Evolutionary conservation across 2,888 invertebrate species (phyloP).

Genomic region (Cataglyphis livida): DNA sequence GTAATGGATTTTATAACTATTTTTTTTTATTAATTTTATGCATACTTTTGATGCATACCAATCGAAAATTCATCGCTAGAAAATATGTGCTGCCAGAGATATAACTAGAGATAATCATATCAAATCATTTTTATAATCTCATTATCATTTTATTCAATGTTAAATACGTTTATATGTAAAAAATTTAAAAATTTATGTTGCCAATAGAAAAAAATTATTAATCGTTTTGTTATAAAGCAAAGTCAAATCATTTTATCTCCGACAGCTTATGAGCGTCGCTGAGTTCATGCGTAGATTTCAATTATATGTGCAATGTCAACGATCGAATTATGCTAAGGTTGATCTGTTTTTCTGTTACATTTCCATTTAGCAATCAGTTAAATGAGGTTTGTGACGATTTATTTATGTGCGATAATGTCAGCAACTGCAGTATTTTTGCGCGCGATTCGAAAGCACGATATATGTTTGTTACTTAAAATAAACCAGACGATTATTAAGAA

Average conservation of each 20-base stretch:
- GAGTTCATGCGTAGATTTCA: slow-evolving; percentile 8
- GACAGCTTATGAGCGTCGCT: slow-evolving; percentile 7
- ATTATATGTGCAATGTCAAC: slow-evolving; percentile 28
- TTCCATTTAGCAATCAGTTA: slow-evolving; percentile 5
- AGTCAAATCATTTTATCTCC: slow-evolving; percentile 28
- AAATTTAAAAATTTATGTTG: neutral
- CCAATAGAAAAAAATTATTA: neutral
- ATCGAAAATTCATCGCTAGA: neutral
- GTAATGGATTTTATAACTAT: neutral
- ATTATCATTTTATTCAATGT: neutral
- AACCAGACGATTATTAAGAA: slow-evolving; percentile 34
- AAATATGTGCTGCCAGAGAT: neutral
- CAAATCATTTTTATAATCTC: neutral
- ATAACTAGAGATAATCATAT: neutral
- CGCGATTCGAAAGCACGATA: neutral
- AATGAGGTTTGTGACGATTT: slow-evolving; percentile 2
- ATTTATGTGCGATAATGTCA: slow-evolving; percentile 38
- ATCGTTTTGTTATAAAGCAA: slow-evolving; percentile 8
- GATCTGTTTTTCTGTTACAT: slow-evolving; percentile 1
- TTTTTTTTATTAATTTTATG: neutral
- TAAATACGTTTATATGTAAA: slow-evolving; percentile 5
- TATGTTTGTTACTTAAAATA: slow-evolving; percentile 25
- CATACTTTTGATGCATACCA: neutral
- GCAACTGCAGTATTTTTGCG: slow-evolving; percentile 5
- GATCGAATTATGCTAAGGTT: slow-evolving; percentile 38